phyloP scores from a whole-genome alignment of 2,888 invertebrate genomes.

The Andrena hattorfiana region DNA sequence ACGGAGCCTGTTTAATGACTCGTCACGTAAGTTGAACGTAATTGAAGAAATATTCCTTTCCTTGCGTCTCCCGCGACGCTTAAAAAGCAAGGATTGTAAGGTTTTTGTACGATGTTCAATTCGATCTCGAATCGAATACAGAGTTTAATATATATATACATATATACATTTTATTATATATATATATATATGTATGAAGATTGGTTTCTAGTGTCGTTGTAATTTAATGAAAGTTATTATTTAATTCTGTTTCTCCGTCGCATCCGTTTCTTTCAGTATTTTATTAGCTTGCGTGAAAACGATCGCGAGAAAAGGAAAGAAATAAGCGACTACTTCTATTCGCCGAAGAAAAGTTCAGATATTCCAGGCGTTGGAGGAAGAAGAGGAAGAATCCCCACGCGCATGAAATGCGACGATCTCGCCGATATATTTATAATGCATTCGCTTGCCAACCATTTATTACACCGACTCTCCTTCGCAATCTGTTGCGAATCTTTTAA shows the following conservation, averaged over 20 bases:
- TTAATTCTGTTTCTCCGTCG: slow-evolving; percentile 62
- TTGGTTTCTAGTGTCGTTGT: slow-evolving; percentile 72
- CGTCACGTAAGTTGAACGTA: slow-evolving; percentile 42
- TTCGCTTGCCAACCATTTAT: slow-evolving; percentile 73
- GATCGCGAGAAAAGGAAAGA: slow-evolving; percentile 2
- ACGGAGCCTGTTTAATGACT: slow-evolving; percentile 25
- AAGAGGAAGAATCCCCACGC: not conserved
- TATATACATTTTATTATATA: slow-evolving; percentile 39
- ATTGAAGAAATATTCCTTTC: slow-evolving; percentile 50
- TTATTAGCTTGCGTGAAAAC: slow-evolving; percentile 7
- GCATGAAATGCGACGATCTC: slow-evolving; percentile 37
- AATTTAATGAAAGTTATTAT: slow-evolving; percentile 73
- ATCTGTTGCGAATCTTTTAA: slow-evolving; percentile 6
- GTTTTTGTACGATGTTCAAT: slow-evolving; percentile 55
- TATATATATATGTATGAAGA: slow-evolving; percentile 55
- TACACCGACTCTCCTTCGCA: slow-evolving; percentile 34
- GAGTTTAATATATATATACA: slow-evolving; percentile 72
- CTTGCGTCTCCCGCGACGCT: slow-evolving; percentile 5
- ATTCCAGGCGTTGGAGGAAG: slow-evolving; percentile 7
- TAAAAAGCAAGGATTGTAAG: slow-evolving; percentile 21
- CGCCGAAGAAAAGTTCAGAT: slow-evolving; percentile 17
- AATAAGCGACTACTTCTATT: not conserved
- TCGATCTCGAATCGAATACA: slow-evolving; percentile 70
- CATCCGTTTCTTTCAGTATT: slow-evolving; percentile 66
- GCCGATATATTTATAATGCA: slow-evolving; percentile 64